phyloP scores from a whole-genome alignment of 1,140 invertebrate genomes.

The Drosophila ironensis region DNA sequence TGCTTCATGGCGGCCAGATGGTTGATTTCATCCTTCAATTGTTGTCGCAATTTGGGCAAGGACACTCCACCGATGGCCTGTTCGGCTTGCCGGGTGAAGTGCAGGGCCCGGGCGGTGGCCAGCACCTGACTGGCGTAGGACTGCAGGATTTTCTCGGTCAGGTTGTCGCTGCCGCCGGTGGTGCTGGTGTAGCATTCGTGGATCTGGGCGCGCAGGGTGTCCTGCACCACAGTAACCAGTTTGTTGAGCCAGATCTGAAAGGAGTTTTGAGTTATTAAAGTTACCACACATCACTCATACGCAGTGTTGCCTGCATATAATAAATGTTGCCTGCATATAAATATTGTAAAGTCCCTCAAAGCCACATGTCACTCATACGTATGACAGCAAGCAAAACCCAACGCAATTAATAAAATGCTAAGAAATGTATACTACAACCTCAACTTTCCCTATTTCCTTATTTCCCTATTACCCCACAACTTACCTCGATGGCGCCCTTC shows the following conservation, averaged over 20 bases:
- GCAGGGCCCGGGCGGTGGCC: constrained; percentile 86
- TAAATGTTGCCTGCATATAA: no score
- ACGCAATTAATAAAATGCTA: no score
- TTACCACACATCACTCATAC: no score
- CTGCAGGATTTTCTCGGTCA: constrained; percentile 86
- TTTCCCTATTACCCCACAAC: neutral
- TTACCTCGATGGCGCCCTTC: constrained; percentile 91
- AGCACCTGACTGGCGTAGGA: constrained; percentile 94
- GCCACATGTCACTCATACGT: no score
- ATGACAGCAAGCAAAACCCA: no score
- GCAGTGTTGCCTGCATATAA: no score
- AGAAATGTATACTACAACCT: no score
- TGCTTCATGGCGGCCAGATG: constrained; percentile 64
- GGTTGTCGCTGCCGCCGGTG: constrained; percentile 63
- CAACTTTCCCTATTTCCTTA: no score
- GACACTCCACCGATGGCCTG: constrained; percentile 88
- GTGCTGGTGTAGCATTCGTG: constrained; percentile 86
- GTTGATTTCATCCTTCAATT: constrained; percentile 76
- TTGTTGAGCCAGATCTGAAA: constrained; percentile 89
- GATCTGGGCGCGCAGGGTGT: constrained; percentile 87
- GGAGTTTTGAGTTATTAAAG: neutral
- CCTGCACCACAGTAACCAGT: constrained; percentile 91
- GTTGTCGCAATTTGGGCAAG: constrained; percentile 83
- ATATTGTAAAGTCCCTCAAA: no score
- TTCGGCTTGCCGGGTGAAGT: constrained; percentile 92